Conservation (phyloP, 2,113 vertebrate genomes). For the Anguilla japonica region DNA sequence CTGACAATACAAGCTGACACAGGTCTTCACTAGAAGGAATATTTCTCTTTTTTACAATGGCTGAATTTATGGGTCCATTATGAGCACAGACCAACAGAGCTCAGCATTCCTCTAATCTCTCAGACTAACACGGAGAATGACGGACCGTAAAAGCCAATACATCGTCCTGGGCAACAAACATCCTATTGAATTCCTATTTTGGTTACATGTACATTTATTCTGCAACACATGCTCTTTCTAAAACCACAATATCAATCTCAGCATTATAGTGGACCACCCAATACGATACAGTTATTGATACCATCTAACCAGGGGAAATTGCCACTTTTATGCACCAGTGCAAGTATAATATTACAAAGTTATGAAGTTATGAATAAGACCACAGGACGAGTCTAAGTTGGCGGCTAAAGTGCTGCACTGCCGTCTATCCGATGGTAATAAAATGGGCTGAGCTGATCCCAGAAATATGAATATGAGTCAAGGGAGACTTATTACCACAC, state of each 20-base stretch:
- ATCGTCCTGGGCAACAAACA: conserved; percentile 46
- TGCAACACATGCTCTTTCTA: conserved; percentile 38
- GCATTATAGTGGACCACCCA: conserved; percentile 1
- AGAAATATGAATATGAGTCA: not conserved
- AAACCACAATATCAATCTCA: not conserved
- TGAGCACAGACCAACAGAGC: conserved; percentile 58
- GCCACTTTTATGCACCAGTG: conserved; percentile 6
- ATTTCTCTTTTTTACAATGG: conserved; percentile 45
- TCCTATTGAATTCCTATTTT: conserved; percentile 41
- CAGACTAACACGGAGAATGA: conserved; percentile 50
- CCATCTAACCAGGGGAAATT: too few species aligned
- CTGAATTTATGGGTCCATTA: conserved; percentile 75
- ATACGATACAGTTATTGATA: not conserved
- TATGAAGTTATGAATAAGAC: conserved; percentile 1
- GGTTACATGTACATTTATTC: conserved; percentile 36
- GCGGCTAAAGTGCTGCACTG: not conserved
- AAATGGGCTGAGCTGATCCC: not conserved
- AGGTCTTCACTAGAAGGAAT: conserved; percentile 38
- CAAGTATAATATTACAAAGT: not conserved
- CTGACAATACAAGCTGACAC: conserved; percentile 13
- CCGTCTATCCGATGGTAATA: not conserved
- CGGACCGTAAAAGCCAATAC: conserved; percentile 37
- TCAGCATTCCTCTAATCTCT: conserved; percentile 65
- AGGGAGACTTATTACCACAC: not conserved
- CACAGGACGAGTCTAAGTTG: not conserved